Evolutionary conservation across 2,888 invertebrate genomes (phyloP).

Genomic region (Nesidiocoris tenuis): DNA sequence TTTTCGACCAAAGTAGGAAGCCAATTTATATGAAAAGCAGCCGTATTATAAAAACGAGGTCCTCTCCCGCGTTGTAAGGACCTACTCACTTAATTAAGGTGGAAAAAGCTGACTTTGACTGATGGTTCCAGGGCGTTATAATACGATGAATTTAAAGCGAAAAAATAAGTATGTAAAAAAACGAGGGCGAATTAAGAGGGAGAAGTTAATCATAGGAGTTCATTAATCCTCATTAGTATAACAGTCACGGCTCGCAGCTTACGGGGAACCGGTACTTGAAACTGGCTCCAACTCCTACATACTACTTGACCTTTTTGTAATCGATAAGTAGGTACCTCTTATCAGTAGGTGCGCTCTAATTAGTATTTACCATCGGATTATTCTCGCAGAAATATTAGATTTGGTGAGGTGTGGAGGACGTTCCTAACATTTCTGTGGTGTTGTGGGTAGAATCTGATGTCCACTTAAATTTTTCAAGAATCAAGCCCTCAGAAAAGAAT

Average conservation of each 20-base stretch:
- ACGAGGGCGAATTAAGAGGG: not conserved
- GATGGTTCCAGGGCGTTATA: constrained; percentile 26
- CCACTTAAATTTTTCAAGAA: too few species aligned
- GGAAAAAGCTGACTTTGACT: constrained; percentile 27
- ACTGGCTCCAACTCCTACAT: not conserved
- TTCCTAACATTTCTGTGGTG: too few species aligned
- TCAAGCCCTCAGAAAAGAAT: too few species aligned
- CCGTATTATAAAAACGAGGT: not conserved
- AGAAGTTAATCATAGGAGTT: constrained; percentile 30
- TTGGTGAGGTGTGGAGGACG: too few species aligned
- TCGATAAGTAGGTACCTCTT: not conserved
- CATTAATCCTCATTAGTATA: constrained; percentile 29
- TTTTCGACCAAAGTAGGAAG: not conserved
- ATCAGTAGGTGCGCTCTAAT: too few species aligned
- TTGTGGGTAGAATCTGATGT: too few species aligned
- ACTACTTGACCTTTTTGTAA: not conserved
- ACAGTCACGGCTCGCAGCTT: not conserved
- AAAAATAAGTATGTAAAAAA: constrained; percentile 2
- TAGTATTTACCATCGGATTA: too few species aligned
- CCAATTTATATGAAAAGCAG: not conserved
- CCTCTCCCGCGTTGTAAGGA: constrained; percentile 4
- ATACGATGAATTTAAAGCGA: constrained; percentile 16
- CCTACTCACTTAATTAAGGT: constrained; percentile 29
- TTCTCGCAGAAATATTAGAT: too few species aligned
- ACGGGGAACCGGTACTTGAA: not conserved